Evolutionary conservation across 2,797 vertebrate species (phyloP).

Genomic region (Vultur gryphus): DNA sequence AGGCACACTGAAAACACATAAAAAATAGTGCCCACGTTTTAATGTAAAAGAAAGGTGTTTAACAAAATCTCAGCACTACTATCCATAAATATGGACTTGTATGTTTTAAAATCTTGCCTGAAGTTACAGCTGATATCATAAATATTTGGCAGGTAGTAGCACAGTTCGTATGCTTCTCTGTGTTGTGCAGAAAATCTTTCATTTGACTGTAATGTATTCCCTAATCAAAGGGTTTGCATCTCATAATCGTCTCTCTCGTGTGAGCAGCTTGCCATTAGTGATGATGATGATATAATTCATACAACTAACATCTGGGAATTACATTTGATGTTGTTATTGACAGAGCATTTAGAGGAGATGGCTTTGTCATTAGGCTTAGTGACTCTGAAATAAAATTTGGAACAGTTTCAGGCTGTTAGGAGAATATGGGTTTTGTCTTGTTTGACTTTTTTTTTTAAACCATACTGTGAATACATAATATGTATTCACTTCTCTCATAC

Average conservation of each 20-base stretch:
- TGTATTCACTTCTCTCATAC: background rate
- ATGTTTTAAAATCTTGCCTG: background rate
- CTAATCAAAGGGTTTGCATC: background rate
- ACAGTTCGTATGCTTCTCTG: background rate
- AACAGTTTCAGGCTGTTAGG: background rate
- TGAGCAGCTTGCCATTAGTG: background rate
- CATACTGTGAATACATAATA: background rate
- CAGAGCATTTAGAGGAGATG: background rate
- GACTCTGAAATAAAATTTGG: background rate
- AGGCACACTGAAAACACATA: background rate
- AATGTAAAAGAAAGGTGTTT: background rate
- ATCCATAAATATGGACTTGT: background rate
- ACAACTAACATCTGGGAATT: background rate
- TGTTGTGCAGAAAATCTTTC: background rate
- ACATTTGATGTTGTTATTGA: background rate
- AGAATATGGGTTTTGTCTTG: background rate
- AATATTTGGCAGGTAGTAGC: background rate
- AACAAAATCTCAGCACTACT: background rate
- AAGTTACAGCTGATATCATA: background rate
- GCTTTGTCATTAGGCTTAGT: background rate
- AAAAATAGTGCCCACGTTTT: background rate
- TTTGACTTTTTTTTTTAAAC: background rate
- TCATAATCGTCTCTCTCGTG: background rate
- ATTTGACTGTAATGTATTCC: background rate
- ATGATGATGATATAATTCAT: background rate